Conservation (phyloP, 1,140 invertebrate species). For the Magallana angulata region DNA sequence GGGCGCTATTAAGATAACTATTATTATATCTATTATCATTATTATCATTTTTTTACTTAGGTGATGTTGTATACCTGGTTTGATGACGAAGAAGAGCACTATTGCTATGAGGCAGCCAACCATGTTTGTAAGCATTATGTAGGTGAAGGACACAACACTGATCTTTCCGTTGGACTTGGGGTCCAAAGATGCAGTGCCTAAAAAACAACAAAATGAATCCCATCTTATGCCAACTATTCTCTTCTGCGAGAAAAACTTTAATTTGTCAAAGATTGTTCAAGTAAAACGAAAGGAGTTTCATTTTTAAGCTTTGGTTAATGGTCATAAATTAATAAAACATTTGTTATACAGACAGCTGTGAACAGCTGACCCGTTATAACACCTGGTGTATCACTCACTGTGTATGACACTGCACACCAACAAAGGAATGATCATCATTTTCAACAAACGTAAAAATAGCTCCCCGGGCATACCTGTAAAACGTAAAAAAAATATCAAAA, state of each 20-base stretch:
- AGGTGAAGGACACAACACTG: constrained; percentile 58
- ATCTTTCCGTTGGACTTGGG: constrained; percentile 70
- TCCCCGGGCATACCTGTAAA: constrained; percentile 83
- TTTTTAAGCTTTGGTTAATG: no score
- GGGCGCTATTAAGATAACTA: no score
- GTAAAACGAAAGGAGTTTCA: no score
- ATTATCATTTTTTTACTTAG: no score
- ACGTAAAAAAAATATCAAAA: background rate
- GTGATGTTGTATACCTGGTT: constrained; percentile 84
- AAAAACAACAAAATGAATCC: constrained; percentile 77
- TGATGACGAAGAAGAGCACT: constrained; percentile 90
- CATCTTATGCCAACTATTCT: no score
- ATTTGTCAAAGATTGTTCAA: no score
- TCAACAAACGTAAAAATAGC: constrained; percentile 79
- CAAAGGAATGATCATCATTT: constrained; percentile 80
- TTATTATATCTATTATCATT: no score
- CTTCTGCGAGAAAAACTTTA: no score
- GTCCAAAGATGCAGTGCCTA: constrained; percentile 81
- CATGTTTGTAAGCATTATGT: constrained; percentile 66
- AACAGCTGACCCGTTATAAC: no score
- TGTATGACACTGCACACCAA: constrained; percentile 79
- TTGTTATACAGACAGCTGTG: no score
- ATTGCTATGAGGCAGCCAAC: constrained; percentile 82
- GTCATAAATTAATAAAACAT: no score
- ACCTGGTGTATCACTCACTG: constrained; percentile 56